Conservation (phyloP, 2,888 invertebrate species). For the Schizotus pectinicornis region DNA sequence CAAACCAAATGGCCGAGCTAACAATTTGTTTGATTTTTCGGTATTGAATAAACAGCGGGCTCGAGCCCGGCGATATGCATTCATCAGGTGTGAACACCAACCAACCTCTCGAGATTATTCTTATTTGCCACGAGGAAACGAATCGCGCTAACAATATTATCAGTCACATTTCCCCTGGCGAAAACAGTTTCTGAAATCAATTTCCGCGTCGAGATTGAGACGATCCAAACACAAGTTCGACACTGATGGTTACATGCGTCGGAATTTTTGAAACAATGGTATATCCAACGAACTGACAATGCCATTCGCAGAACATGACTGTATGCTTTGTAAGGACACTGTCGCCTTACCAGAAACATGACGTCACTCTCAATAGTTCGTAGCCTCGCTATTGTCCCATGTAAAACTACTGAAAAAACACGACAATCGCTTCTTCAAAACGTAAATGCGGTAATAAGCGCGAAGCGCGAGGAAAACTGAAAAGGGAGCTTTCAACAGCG, state of each 20-base stretch:
- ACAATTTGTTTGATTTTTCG: conserved; percentile 21
- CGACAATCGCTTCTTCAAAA: neutral
- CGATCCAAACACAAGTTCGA: no score
- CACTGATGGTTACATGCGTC: neutral
- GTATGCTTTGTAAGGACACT: conserved; percentile 18
- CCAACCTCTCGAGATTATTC: neutral
- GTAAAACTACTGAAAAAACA: neutral
- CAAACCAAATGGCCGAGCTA: conserved; percentile 15
- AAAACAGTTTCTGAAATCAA: neutral
- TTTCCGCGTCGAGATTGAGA: neutral
- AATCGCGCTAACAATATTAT: neutral
- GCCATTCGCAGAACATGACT: conserved; percentile 17
- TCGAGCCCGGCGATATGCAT: neutral
- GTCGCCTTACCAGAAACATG: conserved; percentile 18
- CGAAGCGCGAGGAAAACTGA: no score
- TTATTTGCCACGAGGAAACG: neutral
- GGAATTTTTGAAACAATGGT: conserved; percentile 4
- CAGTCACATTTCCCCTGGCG: neutral
- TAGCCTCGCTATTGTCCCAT: conserved; percentile 8
- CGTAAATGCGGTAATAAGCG: no score
- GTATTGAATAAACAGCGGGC: conserved; percentile 19
- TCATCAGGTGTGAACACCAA: conserved; percentile 18
- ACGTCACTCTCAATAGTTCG: conserved; percentile 5
- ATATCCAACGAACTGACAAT: conserved; percentile 16
- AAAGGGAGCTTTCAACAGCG: no score